A percentile compares a stretch with the other conserved stretches of the same genome.
These are phyloP conservation scores for Gymnarchus niloticus DNA, from an alignment of 2,113 vertebrate genomes.

Conservation along the genomic window DNA sequence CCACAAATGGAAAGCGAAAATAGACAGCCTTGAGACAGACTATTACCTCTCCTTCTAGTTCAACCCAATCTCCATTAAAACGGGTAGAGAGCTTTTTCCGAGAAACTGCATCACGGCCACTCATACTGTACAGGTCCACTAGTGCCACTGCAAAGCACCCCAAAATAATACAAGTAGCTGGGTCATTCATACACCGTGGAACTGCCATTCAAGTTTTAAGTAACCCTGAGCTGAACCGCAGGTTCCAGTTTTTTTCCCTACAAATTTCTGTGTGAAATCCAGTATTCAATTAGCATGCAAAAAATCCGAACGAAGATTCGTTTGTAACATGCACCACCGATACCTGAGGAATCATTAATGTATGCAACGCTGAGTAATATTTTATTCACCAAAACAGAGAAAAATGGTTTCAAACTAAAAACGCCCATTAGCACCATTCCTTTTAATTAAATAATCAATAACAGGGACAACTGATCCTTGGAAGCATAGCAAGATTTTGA, in stretches of 20 bases:
- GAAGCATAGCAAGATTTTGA: neutral
- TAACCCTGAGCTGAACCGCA: neutral
- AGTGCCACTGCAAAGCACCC: constrained; percentile 11
- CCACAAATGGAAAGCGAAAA: constrained; percentile 17
- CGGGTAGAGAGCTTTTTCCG: neutral
- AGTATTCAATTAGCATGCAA: neutral
- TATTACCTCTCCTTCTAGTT: neutral
- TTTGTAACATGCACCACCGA: neutral
- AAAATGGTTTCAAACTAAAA: constrained; percentile 43
- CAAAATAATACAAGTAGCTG: neutral
- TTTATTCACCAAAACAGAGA: constrained; percentile 42
- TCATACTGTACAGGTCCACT: neutral
- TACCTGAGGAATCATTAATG: constrained; percentile 23
- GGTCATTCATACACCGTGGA: constrained; percentile 39
- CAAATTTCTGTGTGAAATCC: neutral
- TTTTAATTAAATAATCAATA: constrained; percentile 50
- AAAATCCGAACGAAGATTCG: neutral
- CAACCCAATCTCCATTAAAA: neutral
- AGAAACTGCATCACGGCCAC: neutral
- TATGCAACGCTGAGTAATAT: constrained; percentile 30
- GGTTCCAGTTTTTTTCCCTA: neutral
- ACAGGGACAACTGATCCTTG: neutral
- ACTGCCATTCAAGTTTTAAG: neutral
- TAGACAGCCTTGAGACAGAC: constrained; percentile 3
- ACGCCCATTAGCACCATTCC: constrained; percentile 40